Conservation (phyloP, 2,888 invertebrate species). For the Pedicia rivosa region DNA sequence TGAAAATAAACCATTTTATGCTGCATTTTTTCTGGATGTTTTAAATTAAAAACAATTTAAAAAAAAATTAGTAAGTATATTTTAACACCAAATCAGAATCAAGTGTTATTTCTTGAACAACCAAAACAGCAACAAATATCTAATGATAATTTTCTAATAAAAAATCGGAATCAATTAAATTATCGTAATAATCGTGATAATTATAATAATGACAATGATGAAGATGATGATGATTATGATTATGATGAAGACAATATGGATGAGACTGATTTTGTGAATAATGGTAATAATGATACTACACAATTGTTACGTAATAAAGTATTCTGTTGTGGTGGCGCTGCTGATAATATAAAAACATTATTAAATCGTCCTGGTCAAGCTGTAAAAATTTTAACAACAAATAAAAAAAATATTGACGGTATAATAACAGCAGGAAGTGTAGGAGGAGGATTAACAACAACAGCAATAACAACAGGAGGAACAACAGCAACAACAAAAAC, state of each 20-base stretch:
- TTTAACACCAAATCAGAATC: slow-evolving; percentile 19
- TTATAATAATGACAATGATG: slow-evolving; percentile 25
- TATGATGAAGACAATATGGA: slow-evolving; percentile 23
- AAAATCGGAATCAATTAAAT: slow-evolving; percentile 14
- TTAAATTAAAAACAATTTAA: slow-evolving; percentile 11
- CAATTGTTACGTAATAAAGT: slow-evolving; percentile 22
- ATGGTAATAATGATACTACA: slow-evolving; percentile 24
- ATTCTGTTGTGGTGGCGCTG: slow-evolving; percentile 28
- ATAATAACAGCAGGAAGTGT: slow-evolving; percentile 12
- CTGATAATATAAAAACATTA: slow-evolving; percentile 18
- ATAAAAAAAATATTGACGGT: slow-evolving; percentile 30
- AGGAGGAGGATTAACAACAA: slow-evolving; percentile 15
- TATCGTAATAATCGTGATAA: slow-evolving; percentile 10
- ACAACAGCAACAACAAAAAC: too few relatives aligned
- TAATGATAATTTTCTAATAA: slow-evolving; percentile 36
- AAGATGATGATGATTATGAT: slow-evolving; percentile 23
- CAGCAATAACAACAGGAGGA: slow-evolving; percentile 6
- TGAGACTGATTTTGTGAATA: slow-evolving; percentile 25
- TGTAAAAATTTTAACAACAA: slow-evolving; percentile 49
- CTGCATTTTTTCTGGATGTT: too few relatives aligned
- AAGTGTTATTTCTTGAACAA: slow-evolving; percentile 14
- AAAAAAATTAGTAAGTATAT: slow-evolving; percentile 42
- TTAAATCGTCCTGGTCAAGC: slow-evolving; percentile 47
- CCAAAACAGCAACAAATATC: slow-evolving; percentile 10
- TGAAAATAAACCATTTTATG: slow-evolving; percentile 5